Conservation (phyloP, 2,113 vertebrate genomes). For the Cyanoderma ruficeps region DNA sequence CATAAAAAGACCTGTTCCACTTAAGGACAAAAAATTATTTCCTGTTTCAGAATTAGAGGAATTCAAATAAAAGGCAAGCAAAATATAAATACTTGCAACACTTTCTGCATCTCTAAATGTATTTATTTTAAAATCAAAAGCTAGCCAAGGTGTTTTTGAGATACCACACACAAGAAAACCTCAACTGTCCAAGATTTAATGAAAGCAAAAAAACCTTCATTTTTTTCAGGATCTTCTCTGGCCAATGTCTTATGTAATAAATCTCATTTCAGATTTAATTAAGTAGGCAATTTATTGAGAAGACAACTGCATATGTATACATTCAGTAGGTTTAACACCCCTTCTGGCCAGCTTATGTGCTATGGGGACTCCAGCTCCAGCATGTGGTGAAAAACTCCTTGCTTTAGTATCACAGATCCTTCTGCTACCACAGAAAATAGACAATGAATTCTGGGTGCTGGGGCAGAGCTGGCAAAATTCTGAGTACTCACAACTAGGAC, state of each 20-base stretch:
- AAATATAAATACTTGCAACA: background rate
- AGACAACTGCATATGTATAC: background rate
- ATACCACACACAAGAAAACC: background rate
- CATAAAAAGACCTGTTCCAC: background rate
- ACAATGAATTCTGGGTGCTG: background rate
- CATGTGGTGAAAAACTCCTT: background rate
- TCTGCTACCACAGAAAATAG: background rate
- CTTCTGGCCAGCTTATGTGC: background rate
- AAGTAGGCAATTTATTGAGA: background rate
- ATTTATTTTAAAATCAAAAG: slow-evolving; percentile 20
- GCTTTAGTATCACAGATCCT: background rate
- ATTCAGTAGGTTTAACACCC: background rate
- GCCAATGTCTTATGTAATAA: background rate
- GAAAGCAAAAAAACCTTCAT: background rate
- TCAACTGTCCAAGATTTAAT: background rate
- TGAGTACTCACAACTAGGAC: background rate
- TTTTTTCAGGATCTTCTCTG: background rate
- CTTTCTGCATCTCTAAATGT: background rate
- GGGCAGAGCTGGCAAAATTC: background rate
- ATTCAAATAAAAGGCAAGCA: background rate
- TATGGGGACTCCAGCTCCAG: background rate
- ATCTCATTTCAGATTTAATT: background rate
- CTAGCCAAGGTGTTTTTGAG: background rate
- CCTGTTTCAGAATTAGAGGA: background rate
- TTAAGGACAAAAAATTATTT: background rate